Evolutionary conservation across 2,113 vertebrate species (phyloP).

Genomic region (Oncorhynchus mykiss): DNA sequence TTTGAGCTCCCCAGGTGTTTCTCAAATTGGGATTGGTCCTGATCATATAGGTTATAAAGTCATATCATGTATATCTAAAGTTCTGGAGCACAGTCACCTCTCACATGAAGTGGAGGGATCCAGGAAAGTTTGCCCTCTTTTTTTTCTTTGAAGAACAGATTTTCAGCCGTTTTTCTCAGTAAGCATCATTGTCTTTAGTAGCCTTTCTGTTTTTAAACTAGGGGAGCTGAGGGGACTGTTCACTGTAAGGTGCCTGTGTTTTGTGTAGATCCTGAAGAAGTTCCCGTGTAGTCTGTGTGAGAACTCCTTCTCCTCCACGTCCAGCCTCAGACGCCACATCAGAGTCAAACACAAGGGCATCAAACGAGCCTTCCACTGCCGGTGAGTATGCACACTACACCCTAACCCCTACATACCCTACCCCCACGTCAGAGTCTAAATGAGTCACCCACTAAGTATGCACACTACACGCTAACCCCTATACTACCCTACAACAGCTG

Average conservation of each 20-base stretch:
- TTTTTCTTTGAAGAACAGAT: conserved; percentile 5
- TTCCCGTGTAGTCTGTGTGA: conserved; percentile 94
- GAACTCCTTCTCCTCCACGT: conserved; percentile 91
- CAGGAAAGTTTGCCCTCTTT: not conserved
- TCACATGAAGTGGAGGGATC: conserved; percentile 1
- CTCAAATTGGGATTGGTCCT: not conserved
- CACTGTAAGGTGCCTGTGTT: conserved; percentile 6
- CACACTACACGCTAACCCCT: not conserved
- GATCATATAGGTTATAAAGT: not conserved
- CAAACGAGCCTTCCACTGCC: conserved; percentile 86
- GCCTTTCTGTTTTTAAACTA: not conserved
- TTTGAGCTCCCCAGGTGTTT: not conserved
- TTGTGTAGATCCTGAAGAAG: conserved; percentile 84
- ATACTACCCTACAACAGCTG: not conserved
- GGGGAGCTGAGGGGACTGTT: not conserved
- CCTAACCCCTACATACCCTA: not conserved
- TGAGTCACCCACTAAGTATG: not conserved
- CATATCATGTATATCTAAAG: not conserved
- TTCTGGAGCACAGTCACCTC: not conserved
- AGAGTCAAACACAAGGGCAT: conserved; percentile 91
- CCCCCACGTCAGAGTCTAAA: not conserved
- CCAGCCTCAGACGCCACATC: conserved; percentile 89
- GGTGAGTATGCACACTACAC: conserved; percentile 71
- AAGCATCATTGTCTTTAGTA: not conserved
- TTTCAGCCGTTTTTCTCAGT: not conserved